These are phyloP conservation scores for Chondrilla cf. caribensis DNA, from an alignment of 37 sponge, comb jelly and placozoan species.

Conservation along the genomic window DNA sequence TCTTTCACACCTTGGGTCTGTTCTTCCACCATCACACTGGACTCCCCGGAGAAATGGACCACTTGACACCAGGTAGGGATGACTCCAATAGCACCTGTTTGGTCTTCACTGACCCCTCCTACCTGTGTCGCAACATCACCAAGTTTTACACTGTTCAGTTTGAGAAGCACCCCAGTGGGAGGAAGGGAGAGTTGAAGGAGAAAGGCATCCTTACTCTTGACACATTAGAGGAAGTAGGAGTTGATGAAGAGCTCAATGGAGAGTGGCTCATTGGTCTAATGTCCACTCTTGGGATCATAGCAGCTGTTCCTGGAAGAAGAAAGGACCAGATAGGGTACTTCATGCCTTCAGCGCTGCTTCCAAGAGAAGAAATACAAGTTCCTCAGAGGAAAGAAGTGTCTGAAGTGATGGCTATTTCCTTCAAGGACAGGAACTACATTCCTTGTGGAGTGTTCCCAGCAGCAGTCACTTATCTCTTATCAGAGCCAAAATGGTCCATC, in stretches of 20 bases:
- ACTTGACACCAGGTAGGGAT: background rate
- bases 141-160: background rate
- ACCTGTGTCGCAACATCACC: constrained; percentile 13
- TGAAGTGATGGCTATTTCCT: background rate
- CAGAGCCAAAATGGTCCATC: background rate
- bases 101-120: constrained; percentile 20
- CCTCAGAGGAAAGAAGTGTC: background rate
- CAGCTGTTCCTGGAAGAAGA: background rate
- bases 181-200: background rate
- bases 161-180: background rate
- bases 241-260: background rate
- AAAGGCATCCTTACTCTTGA: background rate
- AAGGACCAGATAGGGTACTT: background rate
- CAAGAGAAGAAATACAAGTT: background rate
- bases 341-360: constrained; percentile 1
- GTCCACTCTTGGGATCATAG: background rate
- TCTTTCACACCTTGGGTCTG: constrained; percentile 13
- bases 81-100: constrained; percentile 15
- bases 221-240: background rate
- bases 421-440: background rate
- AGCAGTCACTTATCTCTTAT: background rate
- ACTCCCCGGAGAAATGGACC: constrained; percentile 4
- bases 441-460: constrained; percentile 17
- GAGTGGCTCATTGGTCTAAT: background rate
- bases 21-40: constrained; percentile 20